Percentiles rank a stretch among this genome's conserved stretches.
Conservation (phyloP, 1,140 invertebrate genomes). For the Micrasema minimum region DNA sequence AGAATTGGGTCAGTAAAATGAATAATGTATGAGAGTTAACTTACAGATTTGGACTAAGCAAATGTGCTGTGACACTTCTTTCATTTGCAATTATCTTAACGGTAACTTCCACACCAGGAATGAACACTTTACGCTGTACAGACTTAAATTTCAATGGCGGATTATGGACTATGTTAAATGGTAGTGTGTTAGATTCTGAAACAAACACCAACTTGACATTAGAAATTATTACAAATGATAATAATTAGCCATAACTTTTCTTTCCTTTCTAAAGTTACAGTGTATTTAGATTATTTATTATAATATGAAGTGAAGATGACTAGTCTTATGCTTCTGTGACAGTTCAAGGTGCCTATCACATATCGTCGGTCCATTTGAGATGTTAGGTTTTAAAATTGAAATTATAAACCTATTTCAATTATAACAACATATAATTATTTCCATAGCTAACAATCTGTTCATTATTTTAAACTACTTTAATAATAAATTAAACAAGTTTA, state of each 20-base stretch:
- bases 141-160: conserved; percentile 77
- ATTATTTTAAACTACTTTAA: no score
- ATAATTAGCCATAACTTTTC: neutral
- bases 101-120: conserved; percentile 77
- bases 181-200: conserved; percentile 59
- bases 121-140: conserved; percentile 78
- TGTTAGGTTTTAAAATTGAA: no score
- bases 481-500: no score
- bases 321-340: no score
- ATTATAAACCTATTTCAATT: no score
- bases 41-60: conserved; percentile 86
- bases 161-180: conserved; percentile 75
- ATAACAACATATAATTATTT: no score
- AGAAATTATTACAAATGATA: neutral
- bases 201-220: conserved; percentile 23
- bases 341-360: no score
- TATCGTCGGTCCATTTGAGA: no score
- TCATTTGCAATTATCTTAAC: conserved; percentile 80
- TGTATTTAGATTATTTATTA: no score
- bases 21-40: conserved; percentile 54
- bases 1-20: conserved; percentile 13
- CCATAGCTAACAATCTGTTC: no score
- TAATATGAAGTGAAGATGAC: no score
- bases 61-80: conserved; percentile 80
- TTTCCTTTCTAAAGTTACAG: no score